phyloP scores from a whole-genome alignment of 2,888 invertebrate species.

The Drosophila neotestacea region DNA sequence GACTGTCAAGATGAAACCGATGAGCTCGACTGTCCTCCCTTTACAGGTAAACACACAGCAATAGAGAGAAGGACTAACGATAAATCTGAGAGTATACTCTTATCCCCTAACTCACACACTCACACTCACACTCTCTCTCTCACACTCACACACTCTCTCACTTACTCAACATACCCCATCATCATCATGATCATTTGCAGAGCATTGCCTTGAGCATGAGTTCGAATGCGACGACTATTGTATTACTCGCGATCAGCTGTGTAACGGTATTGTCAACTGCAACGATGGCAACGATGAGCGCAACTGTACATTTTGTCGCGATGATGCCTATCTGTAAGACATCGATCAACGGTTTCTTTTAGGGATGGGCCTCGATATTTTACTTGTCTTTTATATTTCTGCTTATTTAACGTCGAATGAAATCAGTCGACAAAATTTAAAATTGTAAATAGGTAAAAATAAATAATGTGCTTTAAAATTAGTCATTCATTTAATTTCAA shows the following conservation, averaged over 20 bases:
- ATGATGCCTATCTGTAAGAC: slow-evolving; percentile 85
- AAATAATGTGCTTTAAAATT: too few species aligned
- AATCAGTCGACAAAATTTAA: too few species aligned
- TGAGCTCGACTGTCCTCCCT: slow-evolving; percentile 86
- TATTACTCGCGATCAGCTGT: slow-evolving; percentile 87
- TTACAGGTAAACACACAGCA: slow-evolving; percentile 81
- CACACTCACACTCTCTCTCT: slow-evolving; percentile 11
- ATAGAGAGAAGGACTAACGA: background rate
- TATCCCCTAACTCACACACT: background rate
- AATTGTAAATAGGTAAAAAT: too few species aligned
- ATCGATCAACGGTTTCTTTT: slow-evolving; percentile 5
- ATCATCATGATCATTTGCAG: slow-evolving; percentile 68
- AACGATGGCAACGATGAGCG: slow-evolving; percentile 86
- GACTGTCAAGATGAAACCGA: slow-evolving; percentile 89
- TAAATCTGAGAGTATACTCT: slow-evolving; percentile 12
- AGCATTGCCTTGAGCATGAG: slow-evolving; percentile 85
- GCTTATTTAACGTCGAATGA: too few species aligned
- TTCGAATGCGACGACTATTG: slow-evolving; percentile 88
- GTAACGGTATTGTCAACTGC: slow-evolving; percentile 86
- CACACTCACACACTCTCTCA: slow-evolving; percentile 11
- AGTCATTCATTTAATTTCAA: too few species aligned
- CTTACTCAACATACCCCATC: slow-evolving; percentile 7
- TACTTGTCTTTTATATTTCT: too few species aligned
- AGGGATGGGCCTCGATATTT: too few species aligned
- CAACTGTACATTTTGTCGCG: slow-evolving; percentile 85